Evolutionary conservation across 2,113 vertebrate species (phyloP).

Genomic region (Craseonycteris thonglongyai): DNA sequence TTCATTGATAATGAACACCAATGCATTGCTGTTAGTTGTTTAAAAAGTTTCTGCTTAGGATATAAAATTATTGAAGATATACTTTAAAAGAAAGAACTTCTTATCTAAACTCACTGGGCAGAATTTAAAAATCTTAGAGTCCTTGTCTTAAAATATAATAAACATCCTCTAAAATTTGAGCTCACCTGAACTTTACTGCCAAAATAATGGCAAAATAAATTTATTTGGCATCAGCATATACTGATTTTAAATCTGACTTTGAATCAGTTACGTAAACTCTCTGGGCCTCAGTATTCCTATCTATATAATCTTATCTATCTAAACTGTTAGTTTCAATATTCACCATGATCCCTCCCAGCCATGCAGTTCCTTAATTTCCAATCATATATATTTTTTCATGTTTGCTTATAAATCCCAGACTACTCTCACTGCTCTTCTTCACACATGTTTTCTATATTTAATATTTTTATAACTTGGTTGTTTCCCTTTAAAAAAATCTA

Average conservation of each 20-base stretch:
- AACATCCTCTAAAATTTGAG: background rate
- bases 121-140: background rate
- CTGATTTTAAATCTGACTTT: background rate
- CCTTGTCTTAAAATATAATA: background rate
- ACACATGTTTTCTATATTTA: background rate
- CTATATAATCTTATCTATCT: background rate
- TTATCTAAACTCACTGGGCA: constrained; percentile 9
- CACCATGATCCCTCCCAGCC: background rate
- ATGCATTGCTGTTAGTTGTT: constrained; percentile 47
- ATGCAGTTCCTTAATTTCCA: background rate
- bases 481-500: background rate
- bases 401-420: background rate
- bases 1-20: constrained; percentile 56
- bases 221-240: background rate
- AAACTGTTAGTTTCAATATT: background rate
- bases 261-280: background rate
- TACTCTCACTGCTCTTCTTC: background rate
- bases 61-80: constrained; percentile 52
- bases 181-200: background rate
- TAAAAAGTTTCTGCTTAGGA: constrained; percentile 51
- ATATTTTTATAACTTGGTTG: background rate
- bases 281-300: background rate
- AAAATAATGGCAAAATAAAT: background rate
- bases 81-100: background rate
- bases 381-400: background rate